Percentiles rank a stretch among this genome's conserved stretches.
Evolutionary conservation across 37 sponge, comb jelly and placozoan species (phyloP).

Genomic region (Cladorhizidae sp.): DNA sequence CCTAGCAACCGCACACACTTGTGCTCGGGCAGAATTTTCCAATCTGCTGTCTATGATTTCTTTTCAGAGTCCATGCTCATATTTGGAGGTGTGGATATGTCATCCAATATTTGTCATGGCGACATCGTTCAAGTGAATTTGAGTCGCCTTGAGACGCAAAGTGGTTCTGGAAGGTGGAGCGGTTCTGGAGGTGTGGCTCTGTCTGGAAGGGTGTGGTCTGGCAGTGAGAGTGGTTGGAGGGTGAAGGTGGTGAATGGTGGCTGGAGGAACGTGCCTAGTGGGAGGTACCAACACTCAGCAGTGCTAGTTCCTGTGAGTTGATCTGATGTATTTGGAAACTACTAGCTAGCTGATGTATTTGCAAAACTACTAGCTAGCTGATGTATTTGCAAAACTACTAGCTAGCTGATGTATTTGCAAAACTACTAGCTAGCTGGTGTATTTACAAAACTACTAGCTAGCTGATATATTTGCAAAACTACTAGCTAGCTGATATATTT

Average conservation of each 20-base stretch:
- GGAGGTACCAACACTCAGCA: background rate
- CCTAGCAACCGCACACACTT: background rate
- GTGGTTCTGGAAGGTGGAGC: background rate
- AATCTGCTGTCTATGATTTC: slow-evolving; percentile 6
- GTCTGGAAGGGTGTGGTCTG: background rate
- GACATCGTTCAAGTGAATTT: background rate
- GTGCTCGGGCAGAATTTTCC: background rate
- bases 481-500: too few relatives aligned
- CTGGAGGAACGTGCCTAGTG: background rate
- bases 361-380: too few relatives aligned
- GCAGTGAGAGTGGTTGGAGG: background rate
- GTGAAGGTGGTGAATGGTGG: slow-evolving; percentile 4
- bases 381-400: too few relatives aligned
- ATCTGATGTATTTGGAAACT: too few relatives aligned
- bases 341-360: too few relatives aligned
- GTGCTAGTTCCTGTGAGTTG: background rate
- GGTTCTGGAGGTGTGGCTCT: background rate
- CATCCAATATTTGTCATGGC: background rate
- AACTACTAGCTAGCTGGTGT: too few relatives aligned
- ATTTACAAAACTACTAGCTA: too few relatives aligned
- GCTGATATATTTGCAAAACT: too few relatives aligned
- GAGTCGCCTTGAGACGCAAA: background rate
- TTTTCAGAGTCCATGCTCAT: background rate
- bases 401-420: too few relatives aligned
- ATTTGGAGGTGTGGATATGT: slow-evolving; percentile 11